phyloP scores from a whole-genome alignment of 2,797 vertebrate genomes.

The Salarias fasciatus region DNA sequence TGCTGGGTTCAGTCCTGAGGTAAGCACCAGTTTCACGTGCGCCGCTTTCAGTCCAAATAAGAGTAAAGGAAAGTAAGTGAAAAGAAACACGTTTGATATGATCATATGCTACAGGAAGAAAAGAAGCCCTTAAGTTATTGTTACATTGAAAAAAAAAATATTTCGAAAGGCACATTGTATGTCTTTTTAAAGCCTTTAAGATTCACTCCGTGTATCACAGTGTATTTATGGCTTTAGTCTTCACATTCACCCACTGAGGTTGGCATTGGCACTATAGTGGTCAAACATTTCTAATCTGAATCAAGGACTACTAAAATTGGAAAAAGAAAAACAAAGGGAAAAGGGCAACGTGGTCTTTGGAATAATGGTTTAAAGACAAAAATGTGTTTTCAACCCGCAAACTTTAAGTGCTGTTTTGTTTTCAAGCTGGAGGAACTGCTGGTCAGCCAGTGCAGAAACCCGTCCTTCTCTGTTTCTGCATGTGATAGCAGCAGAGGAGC shows the following conservation, averaged over 20 bases:
- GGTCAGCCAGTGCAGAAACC: conserved; percentile 59
- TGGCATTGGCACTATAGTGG: conserved; percentile 84
- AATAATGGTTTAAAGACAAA: conserved; percentile 8
- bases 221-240: conserved; percentile 85
- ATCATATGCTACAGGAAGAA: conserved; percentile 80
- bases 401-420: conserved; percentile 77
- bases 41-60: conserved; percentile 72
- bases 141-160: conserved; percentile 53
- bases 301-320: conserved; percentile 56
- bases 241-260: conserved; percentile 88
- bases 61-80: conserved; percentile 60
- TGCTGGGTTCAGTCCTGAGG: conserved; percentile 85
- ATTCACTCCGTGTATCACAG: conserved; percentile 83
- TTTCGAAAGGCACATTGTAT: conserved; percentile 67
- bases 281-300: conserved; percentile 76
- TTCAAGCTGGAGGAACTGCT: conserved; percentile 58
- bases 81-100: conserved; percentile 76
- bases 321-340: conserved; percentile 27
- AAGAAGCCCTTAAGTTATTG: conserved; percentile 75
- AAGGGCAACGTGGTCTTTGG: no score
- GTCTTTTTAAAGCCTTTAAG: conserved; percentile 63
- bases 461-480: conserved; percentile 52
- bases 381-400: conserved; percentile 65
- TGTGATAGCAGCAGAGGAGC: conserved; percentile 49
- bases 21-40: conserved; percentile 83